Evolutionary conservation across 30 jellyfish, hydroid and myxozoan species (phyloP), one percentile per base, ranked within the genome.

Genomic region (Hydractinia echinata): DNA sequence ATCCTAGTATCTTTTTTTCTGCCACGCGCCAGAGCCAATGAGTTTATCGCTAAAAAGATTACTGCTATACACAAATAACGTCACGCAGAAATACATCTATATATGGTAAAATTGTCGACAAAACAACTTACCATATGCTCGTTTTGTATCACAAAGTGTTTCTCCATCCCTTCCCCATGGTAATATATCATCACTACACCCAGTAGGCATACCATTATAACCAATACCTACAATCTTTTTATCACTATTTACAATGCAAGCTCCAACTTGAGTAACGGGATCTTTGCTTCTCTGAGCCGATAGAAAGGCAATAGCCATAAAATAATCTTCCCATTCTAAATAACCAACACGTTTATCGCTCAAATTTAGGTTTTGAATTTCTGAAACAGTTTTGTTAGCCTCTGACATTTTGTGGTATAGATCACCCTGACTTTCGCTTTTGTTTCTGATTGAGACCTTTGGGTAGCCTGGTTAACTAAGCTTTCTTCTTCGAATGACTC

Each of bases 201-300:
- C 99, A 16, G 71, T 67, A 61, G 99, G 99, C 99, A 93, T 93
- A 48, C 99, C 99, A 84, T 93, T 93, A 72, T 93, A 93, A 5
- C 99, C 99, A 73, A 93, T 85, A 3, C 99, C 99, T 78, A 93
- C 99, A 53, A 93, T 93, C 66, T 83, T 88, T 10, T 87, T 87
- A 55, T 93, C 95, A 21, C 66, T 56, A 83, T 88, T 93, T 15
- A 93, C 99, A 73, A 93, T 93, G 82, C 99, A 93, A 30, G 99
- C 99, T 1, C 99, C 99, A 51, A 93, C 99, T 87, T 93, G 99
- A 8, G 99, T 56, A 7, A 94, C 81, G 55, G 99, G 96, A 50
- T 93, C 99, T 78, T 93, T 93, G 89, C 99, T 93, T 4, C 99
- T 86, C 70, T 93, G 99, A 5, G 99, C 96, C 4, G 99, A 87